Evolutionary conservation across 2,113 vertebrate genomes (phyloP).

Genomic region (Ameiurus melas): DNA sequence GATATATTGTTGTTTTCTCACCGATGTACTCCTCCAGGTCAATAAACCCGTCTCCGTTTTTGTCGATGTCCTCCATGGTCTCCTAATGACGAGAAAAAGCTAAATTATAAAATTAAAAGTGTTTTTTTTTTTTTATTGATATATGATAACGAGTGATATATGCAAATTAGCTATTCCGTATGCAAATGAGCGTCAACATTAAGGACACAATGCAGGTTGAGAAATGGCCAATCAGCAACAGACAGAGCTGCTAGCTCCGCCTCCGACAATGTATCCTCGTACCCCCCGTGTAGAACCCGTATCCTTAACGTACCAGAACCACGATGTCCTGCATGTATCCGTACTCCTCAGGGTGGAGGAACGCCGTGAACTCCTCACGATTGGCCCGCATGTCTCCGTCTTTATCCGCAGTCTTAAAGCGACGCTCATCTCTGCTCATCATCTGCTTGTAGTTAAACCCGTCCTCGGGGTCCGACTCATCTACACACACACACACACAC

Average conservation of each 20-base stretch:
- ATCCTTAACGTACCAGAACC: conserved; percentile 79
- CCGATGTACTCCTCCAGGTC: conserved; percentile 96
- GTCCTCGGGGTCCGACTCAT: conserved; percentile 90
- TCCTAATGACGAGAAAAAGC: conserved; percentile 72
- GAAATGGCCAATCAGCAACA: background rate
- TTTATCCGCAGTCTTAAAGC: conserved; percentile 91
- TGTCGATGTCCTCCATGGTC: conserved; percentile 99
- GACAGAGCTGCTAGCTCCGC: background rate
- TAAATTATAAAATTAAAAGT: background rate
- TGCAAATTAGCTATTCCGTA: background rate
- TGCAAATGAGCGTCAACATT: background rate
- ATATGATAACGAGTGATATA: background rate
- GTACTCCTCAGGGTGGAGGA: conserved; percentile 95
- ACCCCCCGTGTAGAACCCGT: background rate
- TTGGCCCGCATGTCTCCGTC: conserved; percentile 84
- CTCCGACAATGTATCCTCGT: background rate
- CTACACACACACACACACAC: conserved; percentile 65
- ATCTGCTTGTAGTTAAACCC: conserved; percentile 96
- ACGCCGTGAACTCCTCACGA: conserved; percentile 97
- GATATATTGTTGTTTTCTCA: conserved; percentile 62
- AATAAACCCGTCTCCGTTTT: conserved; percentile 95
- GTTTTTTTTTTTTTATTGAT: too few species aligned
- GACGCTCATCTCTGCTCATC: conserved; percentile 92
- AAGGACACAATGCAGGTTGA: background rate
- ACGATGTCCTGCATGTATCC: conserved; percentile 98